A percentile compares a stretch with the other conserved stretches of the same genome.
These are phyloP conservation scores for Lycocorax pyrrhopterus DNA, from an alignment of 2,113 vertebrate genomes.

Conservation along the genomic window DNA sequence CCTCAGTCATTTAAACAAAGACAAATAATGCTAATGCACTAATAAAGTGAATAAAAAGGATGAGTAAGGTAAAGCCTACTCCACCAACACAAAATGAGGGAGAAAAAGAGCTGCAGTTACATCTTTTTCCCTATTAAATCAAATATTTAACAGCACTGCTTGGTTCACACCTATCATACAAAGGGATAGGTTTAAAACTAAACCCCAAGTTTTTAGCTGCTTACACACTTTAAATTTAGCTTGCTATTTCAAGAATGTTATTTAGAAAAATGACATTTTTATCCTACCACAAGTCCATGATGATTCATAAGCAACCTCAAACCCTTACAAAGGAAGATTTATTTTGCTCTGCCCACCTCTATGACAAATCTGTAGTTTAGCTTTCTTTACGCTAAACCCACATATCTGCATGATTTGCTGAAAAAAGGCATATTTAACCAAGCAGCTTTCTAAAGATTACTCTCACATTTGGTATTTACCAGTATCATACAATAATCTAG, in stretches of 20 bases:
- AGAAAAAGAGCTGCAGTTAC: background rate
- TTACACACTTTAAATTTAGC: background rate
- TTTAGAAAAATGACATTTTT: constrained; percentile 22
- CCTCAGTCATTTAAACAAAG: background rate
- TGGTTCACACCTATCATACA: background rate
- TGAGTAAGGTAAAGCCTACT: background rate
- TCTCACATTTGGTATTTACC: background rate
- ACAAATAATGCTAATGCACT: background rate
- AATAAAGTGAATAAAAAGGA: background rate
- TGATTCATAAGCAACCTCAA: constrained; percentile 42
- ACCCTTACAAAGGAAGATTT: constrained; percentile 32
- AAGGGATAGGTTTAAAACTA: background rate
- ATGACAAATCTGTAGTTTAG: constrained; percentile 34
- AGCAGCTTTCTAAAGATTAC: background rate
- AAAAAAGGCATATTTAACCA: background rate
- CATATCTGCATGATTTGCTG: background rate
- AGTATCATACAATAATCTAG: background rate
- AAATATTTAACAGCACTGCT: background rate
- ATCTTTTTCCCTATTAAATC: background rate
- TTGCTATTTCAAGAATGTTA: background rate
- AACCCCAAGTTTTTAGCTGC: background rate
- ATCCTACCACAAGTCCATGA: constrained; percentile 1
- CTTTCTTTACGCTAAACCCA: constrained; percentile 18
- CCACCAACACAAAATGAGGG: background rate
- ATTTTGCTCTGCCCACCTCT: constrained; percentile 32